phyloP scores from a whole-genome alignment of 2,797 vertebrate species.

The Pseudocheirus occidentalis region DNA sequence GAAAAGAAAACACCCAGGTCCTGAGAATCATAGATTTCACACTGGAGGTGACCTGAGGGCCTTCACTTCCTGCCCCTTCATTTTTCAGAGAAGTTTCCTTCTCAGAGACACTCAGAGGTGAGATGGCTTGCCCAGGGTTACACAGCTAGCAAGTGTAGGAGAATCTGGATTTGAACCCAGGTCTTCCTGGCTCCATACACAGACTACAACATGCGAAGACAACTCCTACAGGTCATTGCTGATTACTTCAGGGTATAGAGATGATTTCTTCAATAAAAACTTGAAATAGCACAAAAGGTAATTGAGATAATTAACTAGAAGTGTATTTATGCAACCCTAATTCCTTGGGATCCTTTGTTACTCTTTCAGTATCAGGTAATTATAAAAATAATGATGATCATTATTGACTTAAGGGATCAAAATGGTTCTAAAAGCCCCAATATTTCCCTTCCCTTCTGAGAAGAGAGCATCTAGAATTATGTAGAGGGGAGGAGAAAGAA shows the following conservation, averaged over 20 bases:
- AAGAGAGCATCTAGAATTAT: background rate
- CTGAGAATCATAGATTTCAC: background rate
- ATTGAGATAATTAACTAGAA: slow-evolving; percentile 1
- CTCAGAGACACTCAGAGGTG: background rate
- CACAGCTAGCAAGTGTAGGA: background rate
- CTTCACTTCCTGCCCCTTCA: background rate
- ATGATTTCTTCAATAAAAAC: slow-evolving; percentile 21
- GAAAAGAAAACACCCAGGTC: background rate
- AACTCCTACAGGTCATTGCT: background rate
- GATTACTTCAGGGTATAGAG: background rate
- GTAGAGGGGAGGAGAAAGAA: background rate
- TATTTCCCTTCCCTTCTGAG: background rate
- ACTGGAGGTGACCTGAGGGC: background rate
- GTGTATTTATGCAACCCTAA: background rate
- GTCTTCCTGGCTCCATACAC: background rate
- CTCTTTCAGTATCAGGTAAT: slow-evolving; percentile 1
- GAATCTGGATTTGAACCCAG: background rate
- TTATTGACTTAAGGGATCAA: background rate
- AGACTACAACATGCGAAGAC: background rate
- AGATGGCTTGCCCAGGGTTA: background rate
- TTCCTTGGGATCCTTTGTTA: background rate
- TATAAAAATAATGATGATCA: background rate
- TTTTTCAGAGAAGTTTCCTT: background rate
- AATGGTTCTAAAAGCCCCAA: background rate
- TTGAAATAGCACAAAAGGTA: background rate